Base-by-base conservation (phyloP, 2,797 vertebrate species). In the Phylloscopus collybita region DNA sequence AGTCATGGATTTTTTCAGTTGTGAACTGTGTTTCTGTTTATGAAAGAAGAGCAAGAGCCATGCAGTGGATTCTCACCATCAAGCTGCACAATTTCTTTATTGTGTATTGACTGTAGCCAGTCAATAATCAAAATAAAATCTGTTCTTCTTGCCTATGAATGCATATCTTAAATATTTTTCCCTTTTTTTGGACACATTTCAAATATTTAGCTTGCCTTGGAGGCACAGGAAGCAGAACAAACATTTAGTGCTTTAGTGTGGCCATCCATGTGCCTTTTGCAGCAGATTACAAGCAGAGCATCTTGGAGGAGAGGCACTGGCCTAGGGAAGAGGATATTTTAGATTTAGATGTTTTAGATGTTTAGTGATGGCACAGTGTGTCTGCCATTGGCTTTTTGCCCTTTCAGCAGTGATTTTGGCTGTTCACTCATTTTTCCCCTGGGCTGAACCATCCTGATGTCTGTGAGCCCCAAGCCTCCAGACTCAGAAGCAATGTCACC, bases 401-500 rank as follows among this genome's bases (percentile, higher is more conserved):
- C 45, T 29, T 47, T 8, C 36, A 78, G 51, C 38, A 56, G 45
- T 15, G 79, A 9, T 51, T 85, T 80, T 47, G 60, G 45, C 42
- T 27, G 11, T 11, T 62, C 6, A 2, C 13, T 47, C 4, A 0
- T 25, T 91, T 80, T 57, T 6, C 21, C 13, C 14, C 14, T 18
- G 22, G 36, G 47, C 51, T 51, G 59, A 44, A 6, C 45, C 17
- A 5, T 14, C 12, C 14, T 13, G 30, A 8, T 59, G 45, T 12
- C 57, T 47, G 5, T 27, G 60, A 17, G 16, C 40, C 40, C 54
- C 4, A 65, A 49, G 51, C 45, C 71, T 25, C 27, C 70, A 27
- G 38, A 0, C 29, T 26, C 17, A 12, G 59, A 2, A 42, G 34
- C 34, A 30, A 3, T 6, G 29, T 14, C 36, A 6, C 6, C 0